These are phyloP conservation scores for Cydia fagiglandana DNA, from an alignment of 1,140 invertebrate species.

Conservation along the genomic window DNA sequence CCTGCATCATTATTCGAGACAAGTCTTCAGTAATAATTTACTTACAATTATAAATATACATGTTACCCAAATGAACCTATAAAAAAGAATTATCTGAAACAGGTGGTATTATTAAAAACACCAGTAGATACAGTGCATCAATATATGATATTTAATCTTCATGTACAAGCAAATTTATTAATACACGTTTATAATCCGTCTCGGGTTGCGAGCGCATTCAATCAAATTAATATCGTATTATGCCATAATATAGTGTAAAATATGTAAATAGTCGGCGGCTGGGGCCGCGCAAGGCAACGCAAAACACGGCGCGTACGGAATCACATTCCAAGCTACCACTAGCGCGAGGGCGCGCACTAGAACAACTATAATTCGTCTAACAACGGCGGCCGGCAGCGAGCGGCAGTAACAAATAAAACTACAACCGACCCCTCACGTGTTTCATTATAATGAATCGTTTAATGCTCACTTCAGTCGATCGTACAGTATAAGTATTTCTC, in stretches of 20 bases:
- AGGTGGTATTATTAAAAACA: constrained; percentile 77
- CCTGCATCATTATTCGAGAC: constrained; percentile 74
- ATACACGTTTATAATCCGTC: constrained; percentile 71
- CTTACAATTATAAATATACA: constrained; percentile 78
- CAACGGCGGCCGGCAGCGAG: constrained; percentile 47
- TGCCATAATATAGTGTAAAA: constrained; percentile 74
- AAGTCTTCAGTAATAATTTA: constrained; percentile 76
- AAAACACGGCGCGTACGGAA: constrained; percentile 59
- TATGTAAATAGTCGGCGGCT: constrained; percentile 55
- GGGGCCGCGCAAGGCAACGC: constrained; percentile 47
- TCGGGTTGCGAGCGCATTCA: constrained; percentile 55
- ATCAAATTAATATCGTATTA: constrained; percentile 68
- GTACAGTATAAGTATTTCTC: constrained; percentile 67
- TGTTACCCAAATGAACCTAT: constrained; percentile 75
- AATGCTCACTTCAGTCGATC: constrained; percentile 67
- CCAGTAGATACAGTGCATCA: constrained; percentile 76
- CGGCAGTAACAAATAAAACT: constrained; percentile 63
- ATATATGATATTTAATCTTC: constrained; percentile 79
- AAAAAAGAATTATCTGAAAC: constrained; percentile 63
- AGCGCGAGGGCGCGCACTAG: constrained; percentile 48
- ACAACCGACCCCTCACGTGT: constrained; percentile 57
- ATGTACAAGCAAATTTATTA: constrained; percentile 78
- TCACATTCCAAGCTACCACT: constrained; percentile 69
- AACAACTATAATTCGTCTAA: constrained; percentile 58
- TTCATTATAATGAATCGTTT: constrained; percentile 60